Base-by-base conservation (phyloP, 1,140 invertebrate species). In the Monomorium pharaonis region DNA sequence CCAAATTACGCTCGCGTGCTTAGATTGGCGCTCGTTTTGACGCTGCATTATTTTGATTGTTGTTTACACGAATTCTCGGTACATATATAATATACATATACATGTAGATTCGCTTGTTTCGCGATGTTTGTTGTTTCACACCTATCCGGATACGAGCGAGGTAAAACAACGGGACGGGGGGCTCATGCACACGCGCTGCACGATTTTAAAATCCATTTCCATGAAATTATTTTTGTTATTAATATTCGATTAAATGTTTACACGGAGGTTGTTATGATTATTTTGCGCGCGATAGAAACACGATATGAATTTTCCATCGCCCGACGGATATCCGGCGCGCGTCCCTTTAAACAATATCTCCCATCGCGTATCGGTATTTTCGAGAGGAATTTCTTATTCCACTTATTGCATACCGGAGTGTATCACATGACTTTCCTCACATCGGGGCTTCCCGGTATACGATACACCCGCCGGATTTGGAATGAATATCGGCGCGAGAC, bases 391-490 rank as follows among this genome's bases (percentile, higher is more conserved):
- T 69, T 42, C 78, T 74, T 80, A 80, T 70, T 60, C 6, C 54
- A 37, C 37, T 88, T 76, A 65, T 86, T 88, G 42, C 75, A 37
- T 89, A 86, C 49, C 54, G n/a, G n/a, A 54, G 77, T 60, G 74
- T 63, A 84, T 89, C 78, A 80, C 88, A 80, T 89, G 62, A 47
- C 67, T 67, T 80, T 44, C 37, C 37, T 27, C 14, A 47, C 21
- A 60, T 78, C 77, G 44, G 86, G 69, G 51, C 88, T 86, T 89
- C 86, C 84, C 78, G 74, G 62, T n/a, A n/a, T n/a, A n/a, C n/a
- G n/a, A n/a, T n/a, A n/a, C n/a, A 51, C 9, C 24, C 47, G 14
- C 18, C 14, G 62, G n/a, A 62, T 42, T 65, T 37, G 76, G 72
- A 74, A 58, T 75, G 75, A 30, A 37, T 37, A 3, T 37, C 37